Percentiles rank a stretch among this genome's conserved stretches.
phyloP scores from a whole-genome alignment of 2,888 invertebrate genomes.

The Meteorus colon region DNA sequence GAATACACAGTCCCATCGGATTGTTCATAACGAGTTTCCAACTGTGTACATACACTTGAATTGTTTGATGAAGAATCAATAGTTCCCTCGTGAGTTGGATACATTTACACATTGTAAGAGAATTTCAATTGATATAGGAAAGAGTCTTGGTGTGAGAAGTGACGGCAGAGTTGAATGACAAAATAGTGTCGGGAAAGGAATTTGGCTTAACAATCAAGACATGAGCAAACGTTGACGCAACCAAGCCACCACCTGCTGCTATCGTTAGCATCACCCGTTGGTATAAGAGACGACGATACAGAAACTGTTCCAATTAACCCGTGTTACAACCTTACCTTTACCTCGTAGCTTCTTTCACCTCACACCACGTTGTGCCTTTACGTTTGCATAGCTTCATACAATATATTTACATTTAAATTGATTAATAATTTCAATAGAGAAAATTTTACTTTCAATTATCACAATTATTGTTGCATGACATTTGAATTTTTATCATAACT shows the following conservation, averaged over 20 bases:
- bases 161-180: background rate
- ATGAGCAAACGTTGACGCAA: conserved; percentile 46
- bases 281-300: conserved; percentile 13
- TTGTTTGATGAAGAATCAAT: conserved; percentile 15
- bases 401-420: conserved; percentile 16
- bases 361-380: background rate
- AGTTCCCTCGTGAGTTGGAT: background rate
- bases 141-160: background rate
- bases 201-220: conserved; percentile 37
- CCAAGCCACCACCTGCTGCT: conserved; percentile 38
- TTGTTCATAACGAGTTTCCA: no score
- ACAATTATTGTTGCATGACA: background rate
- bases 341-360: background rate
- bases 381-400: background rate
- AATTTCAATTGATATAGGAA: no score
- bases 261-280: conserved; percentile 27
- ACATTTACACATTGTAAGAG: no score
- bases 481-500: conserved; percentile 10
- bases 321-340: background rate
- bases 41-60: background rate
- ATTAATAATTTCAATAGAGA: background rate
- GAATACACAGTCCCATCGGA: no score
- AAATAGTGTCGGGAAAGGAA: background rate
- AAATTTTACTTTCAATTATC: background rate
- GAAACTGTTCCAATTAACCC: conserved; percentile 16